A percentile compares a stretch with the other conserved stretches of the same genome.
phyloP scores from a whole-genome alignment of 2,113 vertebrate genomes.

The Chaenocephalus aceratus region DNA sequence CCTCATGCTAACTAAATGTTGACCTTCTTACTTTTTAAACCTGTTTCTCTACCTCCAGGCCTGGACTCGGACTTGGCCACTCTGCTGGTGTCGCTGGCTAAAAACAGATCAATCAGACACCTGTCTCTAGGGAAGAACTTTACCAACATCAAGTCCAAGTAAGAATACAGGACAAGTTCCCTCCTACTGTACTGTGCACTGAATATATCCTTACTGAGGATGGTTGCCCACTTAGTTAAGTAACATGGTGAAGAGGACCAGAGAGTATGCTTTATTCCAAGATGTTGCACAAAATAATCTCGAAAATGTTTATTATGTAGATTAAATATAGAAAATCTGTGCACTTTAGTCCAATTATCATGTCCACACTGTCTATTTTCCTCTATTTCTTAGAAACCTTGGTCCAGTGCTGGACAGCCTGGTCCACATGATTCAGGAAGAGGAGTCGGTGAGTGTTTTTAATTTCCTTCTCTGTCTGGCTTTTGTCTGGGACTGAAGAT shows the following conservation, averaged over 20 bases:
- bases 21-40: background rate
- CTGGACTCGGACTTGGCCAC: slow-evolving; percentile 96
- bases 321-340: background rate
- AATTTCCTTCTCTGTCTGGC: slow-evolving; percentile 6
- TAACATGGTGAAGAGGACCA: background rate
- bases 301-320: no score
- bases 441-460: slow-evolving; percentile 92
- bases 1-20: background rate
- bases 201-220: background rate
- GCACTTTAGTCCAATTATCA: background rate
- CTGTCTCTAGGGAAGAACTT: slow-evolving; percentile 97
- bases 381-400: slow-evolving; percentile 87
- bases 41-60: slow-evolving; percentile 73
- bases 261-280: background rate
- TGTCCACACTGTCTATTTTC: background rate
- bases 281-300: background rate
- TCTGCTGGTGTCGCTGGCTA: slow-evolving; percentile 96
- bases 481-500: background rate
- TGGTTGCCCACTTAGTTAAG: background rate
- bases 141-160: slow-evolving; percentile 99
- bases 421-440: slow-evolving; percentile 98
- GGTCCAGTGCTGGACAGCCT: slow-evolving; percentile 95
- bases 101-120: slow-evolving; percentile 96
- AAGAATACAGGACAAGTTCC: slow-evolving; percentile 69
- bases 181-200: background rate